Percentiles rank a stretch among this genome's conserved stretches.
These are phyloP conservation scores for Stratiomys singularior DNA, from an alignment of 2,888 invertebrate species.

Conservation along the genomic window DNA sequence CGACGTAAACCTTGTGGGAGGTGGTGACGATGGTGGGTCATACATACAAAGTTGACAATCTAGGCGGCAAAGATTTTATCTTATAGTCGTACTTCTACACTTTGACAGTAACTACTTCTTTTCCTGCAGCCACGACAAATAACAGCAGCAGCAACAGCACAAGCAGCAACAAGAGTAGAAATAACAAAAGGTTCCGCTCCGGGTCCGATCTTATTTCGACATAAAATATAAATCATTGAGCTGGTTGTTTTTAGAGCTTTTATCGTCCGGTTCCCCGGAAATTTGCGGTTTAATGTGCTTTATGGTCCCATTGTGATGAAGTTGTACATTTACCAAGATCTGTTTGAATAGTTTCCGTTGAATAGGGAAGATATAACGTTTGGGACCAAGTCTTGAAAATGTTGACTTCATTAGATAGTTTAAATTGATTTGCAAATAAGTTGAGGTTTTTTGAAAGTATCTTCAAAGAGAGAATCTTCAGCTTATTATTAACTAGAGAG, in stretches of 20 bases:
- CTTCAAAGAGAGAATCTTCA: no score
- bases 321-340: no score
- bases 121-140: no score
- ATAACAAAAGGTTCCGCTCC: slow-evolving; percentile 19
- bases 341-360: no score
- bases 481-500: no score
- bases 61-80: slow-evolving; percentile 28
- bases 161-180: no score
- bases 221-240: not conserved
- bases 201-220: not conserved
- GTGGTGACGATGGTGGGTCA: not conserved
- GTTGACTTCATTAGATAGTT: no score
- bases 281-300: slow-evolving; percentile 12
- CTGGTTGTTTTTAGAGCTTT: not conserved
- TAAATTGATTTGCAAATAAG: no score
- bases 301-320: slow-evolving; percentile 24
- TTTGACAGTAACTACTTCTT: not conserved
- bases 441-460: no score
- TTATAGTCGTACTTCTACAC: slow-evolving; percentile 4
- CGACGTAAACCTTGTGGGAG: slow-evolving; percentile 16
- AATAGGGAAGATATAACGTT: no score
- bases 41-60: not conserved
- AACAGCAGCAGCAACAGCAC: no score
- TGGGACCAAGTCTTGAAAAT: no score
- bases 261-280: slow-evolving; percentile 22